Conservation (phyloP, 2,888 invertebrate genomes). For the Heliconius sara region DNA sequence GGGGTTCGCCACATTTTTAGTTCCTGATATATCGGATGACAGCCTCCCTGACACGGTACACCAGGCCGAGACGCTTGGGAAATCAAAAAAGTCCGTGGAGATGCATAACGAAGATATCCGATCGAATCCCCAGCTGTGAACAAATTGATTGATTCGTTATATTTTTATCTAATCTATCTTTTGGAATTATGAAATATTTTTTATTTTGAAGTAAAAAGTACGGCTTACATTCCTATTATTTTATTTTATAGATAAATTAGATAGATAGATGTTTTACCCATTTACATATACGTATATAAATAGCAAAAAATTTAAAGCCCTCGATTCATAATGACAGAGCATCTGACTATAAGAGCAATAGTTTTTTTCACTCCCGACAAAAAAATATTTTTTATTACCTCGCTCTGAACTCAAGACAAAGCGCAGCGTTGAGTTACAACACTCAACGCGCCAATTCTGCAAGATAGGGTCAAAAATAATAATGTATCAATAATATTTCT, state of each 20-base stretch:
- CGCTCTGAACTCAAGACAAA: too few species aligned
- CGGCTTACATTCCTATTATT: neutral
- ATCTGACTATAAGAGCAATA: too few species aligned
- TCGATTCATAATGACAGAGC: neutral
- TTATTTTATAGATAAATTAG: neutral
- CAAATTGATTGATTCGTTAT: conserved; percentile 23
- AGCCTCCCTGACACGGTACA: conserved; percentile 68
- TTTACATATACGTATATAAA: neutral
- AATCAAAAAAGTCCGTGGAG: conserved; percentile 44
- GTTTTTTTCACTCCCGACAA: neutral
- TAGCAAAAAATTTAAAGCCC: neutral
- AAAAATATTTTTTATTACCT: neutral
- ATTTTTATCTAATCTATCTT: neutral
- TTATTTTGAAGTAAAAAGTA: neutral
- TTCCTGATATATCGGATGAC: conserved; percentile 66
- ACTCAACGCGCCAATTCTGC: too few species aligned
- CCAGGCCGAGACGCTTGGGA: conserved; percentile 68
- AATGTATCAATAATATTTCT: neutral
- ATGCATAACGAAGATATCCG: conserved; percentile 32
- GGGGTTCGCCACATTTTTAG: conserved; percentile 64
- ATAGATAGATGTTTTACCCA: neutral
- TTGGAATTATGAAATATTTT: neutral
- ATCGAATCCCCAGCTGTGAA: conserved; percentile 15
- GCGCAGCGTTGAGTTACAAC: too few species aligned
- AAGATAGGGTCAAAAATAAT: too few species aligned